Conservation (phyloP, 2,888 invertebrate species). For the Hoplodrina blanda region DNA sequence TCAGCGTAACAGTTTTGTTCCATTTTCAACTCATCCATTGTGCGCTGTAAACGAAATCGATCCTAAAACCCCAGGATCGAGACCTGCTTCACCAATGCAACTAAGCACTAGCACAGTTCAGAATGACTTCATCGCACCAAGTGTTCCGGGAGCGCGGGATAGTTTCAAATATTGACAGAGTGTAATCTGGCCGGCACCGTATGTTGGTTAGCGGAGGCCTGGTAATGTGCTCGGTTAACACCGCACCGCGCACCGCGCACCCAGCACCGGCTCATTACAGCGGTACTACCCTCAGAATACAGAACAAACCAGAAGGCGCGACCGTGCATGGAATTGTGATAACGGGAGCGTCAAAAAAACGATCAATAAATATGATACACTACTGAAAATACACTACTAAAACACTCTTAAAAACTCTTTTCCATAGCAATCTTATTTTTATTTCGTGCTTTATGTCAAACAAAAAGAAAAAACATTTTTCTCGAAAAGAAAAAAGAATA, state of each 20-base stretch:
- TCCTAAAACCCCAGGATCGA: not conserved
- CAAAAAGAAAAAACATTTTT: too few species aligned
- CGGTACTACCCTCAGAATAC: conserved; percentile 65
- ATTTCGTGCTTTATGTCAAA: too few species aligned
- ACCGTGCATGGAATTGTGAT: not conserved
- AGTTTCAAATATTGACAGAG: conserved; percentile 87
- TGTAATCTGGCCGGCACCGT: conserved; percentile 84
- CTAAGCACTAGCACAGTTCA: conserved; percentile 19
- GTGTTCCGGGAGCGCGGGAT: conserved; percentile 59
- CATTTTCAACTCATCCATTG: too few species aligned
- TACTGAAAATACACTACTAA: too few species aligned
- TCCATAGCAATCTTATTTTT: too few species aligned
- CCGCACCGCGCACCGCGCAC: conserved; percentile 58
- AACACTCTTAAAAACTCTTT: too few species aligned
- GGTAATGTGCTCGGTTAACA: conserved; percentile 87
- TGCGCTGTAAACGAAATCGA: too few species aligned
- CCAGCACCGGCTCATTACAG: conserved; percentile 83
- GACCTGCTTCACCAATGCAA: not conserved
- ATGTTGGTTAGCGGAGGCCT: conserved; percentile 81
- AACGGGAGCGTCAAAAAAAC: not conserved
- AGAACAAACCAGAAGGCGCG: not conserved
- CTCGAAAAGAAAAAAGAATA: too few species aligned
- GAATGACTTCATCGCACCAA: conserved; percentile 54
- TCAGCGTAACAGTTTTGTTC: too few species aligned
- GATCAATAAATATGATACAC: too few species aligned